Conservation (phyloP, 2,113 vertebrate species). For the Mustelus asterias region DNA sequence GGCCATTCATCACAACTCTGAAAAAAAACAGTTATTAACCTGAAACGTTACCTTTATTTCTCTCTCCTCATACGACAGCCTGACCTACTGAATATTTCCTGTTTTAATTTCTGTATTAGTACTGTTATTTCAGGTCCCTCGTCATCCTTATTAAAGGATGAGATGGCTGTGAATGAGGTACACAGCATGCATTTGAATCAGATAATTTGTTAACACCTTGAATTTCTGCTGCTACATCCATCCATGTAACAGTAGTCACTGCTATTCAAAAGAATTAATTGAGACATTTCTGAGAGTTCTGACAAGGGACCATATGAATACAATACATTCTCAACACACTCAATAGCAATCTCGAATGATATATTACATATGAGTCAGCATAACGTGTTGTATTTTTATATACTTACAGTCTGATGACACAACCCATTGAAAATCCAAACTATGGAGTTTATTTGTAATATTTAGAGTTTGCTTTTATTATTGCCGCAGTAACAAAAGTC, state of each 20-base stretch:
- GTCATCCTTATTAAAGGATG: background rate
- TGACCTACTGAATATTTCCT: background rate
- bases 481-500: background rate
- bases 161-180: background rate
- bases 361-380: background rate
- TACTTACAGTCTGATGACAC: too few relatives aligned
- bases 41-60: background rate
- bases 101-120: background rate
- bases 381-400: background rate
- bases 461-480: background rate
- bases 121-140: background rate
- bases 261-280: background rate
- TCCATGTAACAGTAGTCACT: background rate
- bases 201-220: slow-evolving; percentile 6
- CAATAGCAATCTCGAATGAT: background rate
- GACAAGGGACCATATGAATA: background rate
- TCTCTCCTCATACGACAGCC: background rate
- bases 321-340: background rate
- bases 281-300: background rate
- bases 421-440: background rate
- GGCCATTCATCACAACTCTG: background rate
- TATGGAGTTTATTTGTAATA: background rate
- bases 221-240: background rate
- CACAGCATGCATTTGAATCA: background rate
- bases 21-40: background rate